phyloP scores from a whole-genome alignment of 2,797 vertebrate genomes.

The Thunnus albacares region DNA sequence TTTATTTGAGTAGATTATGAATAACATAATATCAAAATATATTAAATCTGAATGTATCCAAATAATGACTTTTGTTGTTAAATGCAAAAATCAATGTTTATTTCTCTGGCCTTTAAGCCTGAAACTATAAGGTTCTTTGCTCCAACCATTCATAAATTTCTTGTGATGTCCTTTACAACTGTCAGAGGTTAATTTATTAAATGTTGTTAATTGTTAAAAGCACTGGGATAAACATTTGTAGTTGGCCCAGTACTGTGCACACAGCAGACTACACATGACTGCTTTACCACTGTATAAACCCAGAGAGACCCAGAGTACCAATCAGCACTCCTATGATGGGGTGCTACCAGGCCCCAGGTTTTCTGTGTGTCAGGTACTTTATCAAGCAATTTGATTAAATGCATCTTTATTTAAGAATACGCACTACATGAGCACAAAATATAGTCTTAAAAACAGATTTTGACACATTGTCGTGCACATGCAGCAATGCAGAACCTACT shows the following conservation, averaged over 20 bases:
- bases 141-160: neutral
- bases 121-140: neutral
- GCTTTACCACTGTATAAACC: too few species aligned
- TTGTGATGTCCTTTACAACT: neutral
- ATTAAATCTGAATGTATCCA: neutral
- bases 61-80: neutral
- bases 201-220: neutral
- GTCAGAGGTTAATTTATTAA: neutral
- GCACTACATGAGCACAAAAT: too few species aligned
- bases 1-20: neutral
- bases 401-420: neutral
- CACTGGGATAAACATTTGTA: neutral
- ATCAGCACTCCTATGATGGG: too few species aligned
- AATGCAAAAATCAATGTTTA: neutral
- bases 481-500: neutral
- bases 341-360: neutral
- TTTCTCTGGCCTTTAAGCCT: neutral
- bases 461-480: neutral
- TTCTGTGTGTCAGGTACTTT: too few species aligned
- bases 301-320: too few species aligned
- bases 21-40: neutral
- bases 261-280: neutral
- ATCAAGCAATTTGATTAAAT: too few species aligned
- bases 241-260: neutral
- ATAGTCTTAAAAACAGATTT: neutral